Evolutionary conservation across 1,140 invertebrate genomes (phyloP).

Genomic region (Sitophilus oryzae): DNA sequence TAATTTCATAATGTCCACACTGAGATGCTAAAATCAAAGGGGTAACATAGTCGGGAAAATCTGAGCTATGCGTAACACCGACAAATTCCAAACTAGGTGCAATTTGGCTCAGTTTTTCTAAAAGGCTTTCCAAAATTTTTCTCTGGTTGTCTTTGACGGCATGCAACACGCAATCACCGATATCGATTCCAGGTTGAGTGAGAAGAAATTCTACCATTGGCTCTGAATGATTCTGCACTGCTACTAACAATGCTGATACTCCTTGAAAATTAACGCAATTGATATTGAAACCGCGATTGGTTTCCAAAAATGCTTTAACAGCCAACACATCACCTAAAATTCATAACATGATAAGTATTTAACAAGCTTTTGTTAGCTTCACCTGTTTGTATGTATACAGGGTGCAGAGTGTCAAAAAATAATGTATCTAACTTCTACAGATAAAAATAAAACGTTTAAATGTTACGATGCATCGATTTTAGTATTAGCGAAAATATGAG

Average conservation of each 20-base stretch:
- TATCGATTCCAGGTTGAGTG: slow-evolving; percentile 46
- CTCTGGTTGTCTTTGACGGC: slow-evolving; percentile 50
- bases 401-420: too few relatives aligned
- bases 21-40: slow-evolving; percentile 68
- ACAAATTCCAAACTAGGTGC: slow-evolving; percentile 48
- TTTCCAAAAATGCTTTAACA: slow-evolving; percentile 42
- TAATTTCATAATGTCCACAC: slow-evolving; percentile 62
- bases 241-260: slow-evolving; percentile 51
- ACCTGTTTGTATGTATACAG: too few relatives aligned
- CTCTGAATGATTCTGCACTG: slow-evolving; percentile 47
- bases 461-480: too few relatives aligned
- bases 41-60: slow-evolving; percentile 65
- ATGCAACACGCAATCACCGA: slow-evolving; percentile 51
- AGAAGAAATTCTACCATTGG: slow-evolving; percentile 52
- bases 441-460: too few relatives aligned
- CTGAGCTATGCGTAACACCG: slow-evolving; percentile 48
- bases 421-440: too few relatives aligned
- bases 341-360: too few relatives aligned
- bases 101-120: slow-evolving; percentile 47
- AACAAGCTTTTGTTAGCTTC: too few relatives aligned
- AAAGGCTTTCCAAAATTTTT: slow-evolving; percentile 46
- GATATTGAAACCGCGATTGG: slow-evolving; percentile 46
- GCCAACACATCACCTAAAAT: slow-evolving; percentile 38
- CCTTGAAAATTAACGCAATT: slow-evolving; percentile 52
- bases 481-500: too few relatives aligned